Conservation (phyloP, 2,113 vertebrate species). For the Sphaerodactylus townsendi region DNA sequence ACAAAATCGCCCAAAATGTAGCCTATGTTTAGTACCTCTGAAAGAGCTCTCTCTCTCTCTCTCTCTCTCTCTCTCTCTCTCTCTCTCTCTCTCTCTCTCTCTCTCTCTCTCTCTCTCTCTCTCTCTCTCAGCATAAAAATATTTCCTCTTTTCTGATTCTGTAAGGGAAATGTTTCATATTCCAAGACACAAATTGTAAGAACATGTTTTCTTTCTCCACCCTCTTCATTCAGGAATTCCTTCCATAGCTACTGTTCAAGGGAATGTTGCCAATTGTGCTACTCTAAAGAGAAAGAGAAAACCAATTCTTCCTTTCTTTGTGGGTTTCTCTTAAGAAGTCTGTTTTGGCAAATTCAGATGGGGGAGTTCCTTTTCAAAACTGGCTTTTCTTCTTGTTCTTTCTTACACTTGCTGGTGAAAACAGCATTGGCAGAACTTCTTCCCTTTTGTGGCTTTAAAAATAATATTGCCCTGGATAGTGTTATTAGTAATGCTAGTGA, state of each 20-base stretch:
- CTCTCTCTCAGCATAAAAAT: too few relatives aligned
- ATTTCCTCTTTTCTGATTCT: background rate
- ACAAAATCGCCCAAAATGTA: too few relatives aligned
- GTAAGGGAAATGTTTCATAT: background rate
- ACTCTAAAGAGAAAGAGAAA: background rate
- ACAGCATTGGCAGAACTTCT: too few relatives aligned
- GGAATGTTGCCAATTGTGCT: background rate
- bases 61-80: too few relatives aligned
- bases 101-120: too few relatives aligned
- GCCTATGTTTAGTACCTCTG: too few relatives aligned
- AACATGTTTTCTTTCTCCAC: conserved; percentile 4
- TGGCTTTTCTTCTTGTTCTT: background rate
- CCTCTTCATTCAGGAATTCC: conserved; percentile 15
- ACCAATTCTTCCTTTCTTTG: background rate
- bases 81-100: too few relatives aligned
- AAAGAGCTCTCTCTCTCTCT: too few relatives aligned
- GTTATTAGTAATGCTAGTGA: background rate
- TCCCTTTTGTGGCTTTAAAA: background rate
- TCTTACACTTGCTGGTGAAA: too few relatives aligned
- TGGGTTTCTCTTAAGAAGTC: background rate
- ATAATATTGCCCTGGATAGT: background rate
- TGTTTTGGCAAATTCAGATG: background rate
- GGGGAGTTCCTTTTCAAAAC: background rate
- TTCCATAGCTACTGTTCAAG: conserved; percentile 1
- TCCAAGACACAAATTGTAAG: background rate